Conservation (phyloP, 2,888 invertebrate species). For the Mantis religiosa region DNA sequence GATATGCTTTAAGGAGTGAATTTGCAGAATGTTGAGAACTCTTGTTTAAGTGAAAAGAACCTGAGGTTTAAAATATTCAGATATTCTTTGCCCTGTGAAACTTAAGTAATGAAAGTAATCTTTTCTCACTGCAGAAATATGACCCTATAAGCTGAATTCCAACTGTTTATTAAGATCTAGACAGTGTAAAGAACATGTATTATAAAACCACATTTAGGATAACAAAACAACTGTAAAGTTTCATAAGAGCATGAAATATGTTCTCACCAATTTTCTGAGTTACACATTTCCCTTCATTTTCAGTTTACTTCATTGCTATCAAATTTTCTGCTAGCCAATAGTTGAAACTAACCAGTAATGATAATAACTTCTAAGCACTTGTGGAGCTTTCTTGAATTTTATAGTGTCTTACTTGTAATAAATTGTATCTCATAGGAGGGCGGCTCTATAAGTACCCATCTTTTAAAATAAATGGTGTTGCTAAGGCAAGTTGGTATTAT, state of each 20-base stretch:
- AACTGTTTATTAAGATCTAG: neutral
- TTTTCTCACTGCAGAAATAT: neutral
- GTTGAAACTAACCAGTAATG: neutral
- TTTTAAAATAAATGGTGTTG: too few relatives aligned
- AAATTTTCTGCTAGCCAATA: neutral
- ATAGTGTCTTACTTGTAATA: neutral
- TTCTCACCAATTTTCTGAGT: neutral
- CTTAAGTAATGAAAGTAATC: too few relatives aligned
- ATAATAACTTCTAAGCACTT: conserved; percentile 1
- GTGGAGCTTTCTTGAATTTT: conserved; percentile 22
- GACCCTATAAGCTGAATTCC: neutral
- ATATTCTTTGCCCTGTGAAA: too few relatives aligned
- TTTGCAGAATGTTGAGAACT: too few relatives aligned
- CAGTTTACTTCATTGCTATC: neutral
- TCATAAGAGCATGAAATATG: neutral
- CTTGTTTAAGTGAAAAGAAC: too few relatives aligned
- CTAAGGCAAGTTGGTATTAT: too few relatives aligned
- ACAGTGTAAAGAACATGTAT: neutral
- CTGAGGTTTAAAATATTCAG: too few relatives aligned
- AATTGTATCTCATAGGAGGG: neutral
- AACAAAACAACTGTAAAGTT: neutral
- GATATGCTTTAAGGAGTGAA: too few relatives aligned
- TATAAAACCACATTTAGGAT: neutral
- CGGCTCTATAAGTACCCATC: too few relatives aligned
- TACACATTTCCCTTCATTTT: neutral